phyloP scores from a whole-genome alignment of 2,113 vertebrate species.

The Oriolus oriolus region DNA sequence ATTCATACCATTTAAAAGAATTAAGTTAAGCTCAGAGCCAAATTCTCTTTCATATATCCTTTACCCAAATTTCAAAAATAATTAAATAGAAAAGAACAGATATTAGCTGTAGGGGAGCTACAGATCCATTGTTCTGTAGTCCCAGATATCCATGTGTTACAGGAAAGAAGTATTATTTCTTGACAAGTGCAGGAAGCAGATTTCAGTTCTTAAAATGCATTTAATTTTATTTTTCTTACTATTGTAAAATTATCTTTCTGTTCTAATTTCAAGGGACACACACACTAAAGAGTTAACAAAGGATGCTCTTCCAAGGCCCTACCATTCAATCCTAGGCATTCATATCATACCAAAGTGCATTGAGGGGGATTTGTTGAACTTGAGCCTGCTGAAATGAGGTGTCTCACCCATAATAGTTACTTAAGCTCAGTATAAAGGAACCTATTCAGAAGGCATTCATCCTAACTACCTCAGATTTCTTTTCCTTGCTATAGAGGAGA shows the following conservation, averaged over 20 bases:
- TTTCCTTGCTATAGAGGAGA: background rate
- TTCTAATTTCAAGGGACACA: background rate
- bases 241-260: background rate
- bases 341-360: background rate
- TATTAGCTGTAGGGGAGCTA: background rate
- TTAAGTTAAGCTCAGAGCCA: background rate
- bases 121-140: background rate
- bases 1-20: background rate
- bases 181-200: background rate
- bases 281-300: background rate
- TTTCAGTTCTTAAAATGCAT: background rate
- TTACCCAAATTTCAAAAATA: background rate
- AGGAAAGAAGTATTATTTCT: background rate
- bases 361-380: constrained; percentile 4
- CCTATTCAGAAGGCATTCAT: background rate
- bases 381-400: background rate
- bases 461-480: background rate
- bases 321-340: background rate
- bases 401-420: background rate
- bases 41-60: background rate
- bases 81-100: background rate
- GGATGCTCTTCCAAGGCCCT: background rate
- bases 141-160: background rate
- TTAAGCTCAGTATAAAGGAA: background rate
- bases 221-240: background rate